Percentiles rank a stretch among this genome's conserved stretches.
phyloP scores from a whole-genome alignment of 2,888 invertebrate species.

The Platycnemis pennipes region DNA sequence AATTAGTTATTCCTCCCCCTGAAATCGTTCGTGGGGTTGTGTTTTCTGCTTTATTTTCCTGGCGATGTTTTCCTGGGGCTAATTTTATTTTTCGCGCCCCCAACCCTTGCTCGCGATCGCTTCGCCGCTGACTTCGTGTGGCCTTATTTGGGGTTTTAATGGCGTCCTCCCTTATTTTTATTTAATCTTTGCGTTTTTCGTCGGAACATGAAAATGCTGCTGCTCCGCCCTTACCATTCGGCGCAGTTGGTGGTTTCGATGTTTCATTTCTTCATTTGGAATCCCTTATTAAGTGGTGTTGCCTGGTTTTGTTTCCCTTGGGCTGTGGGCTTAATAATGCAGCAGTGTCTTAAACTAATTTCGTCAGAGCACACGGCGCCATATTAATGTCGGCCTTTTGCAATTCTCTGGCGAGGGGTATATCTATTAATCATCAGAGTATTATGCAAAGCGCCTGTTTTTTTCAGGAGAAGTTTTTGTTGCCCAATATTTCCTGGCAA shows the following conservation, averaged over 20 bases:
- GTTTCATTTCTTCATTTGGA: not conserved
- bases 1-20: not conserved
- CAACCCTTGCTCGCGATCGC: not conserved
- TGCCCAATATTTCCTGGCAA: too few relatives aligned
- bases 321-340: not conserved
- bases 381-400: not conserved
- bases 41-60: not conserved
- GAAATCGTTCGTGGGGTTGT: slow-evolving; percentile 11
- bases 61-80: not conserved
- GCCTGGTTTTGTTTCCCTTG: slow-evolving; percentile 3
- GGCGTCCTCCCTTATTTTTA: not conserved
- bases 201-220: not conserved
- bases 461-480: too few relatives aligned
- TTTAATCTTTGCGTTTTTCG: not conserved
- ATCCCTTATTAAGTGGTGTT: slow-evolving; percentile 29
- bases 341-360: not conserved
- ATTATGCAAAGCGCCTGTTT: not conserved
- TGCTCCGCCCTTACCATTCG: not conserved
- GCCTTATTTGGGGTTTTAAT: slow-evolving; percentile 21
- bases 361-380: not conserved
- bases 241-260: not conserved
- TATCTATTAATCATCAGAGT: not conserved
- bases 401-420: not conserved
- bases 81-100: not conserved
- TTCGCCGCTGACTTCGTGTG: slow-evolving; percentile 10